phyloP scores from a whole-genome alignment of 2,797 vertebrate species.

The Acridotheres tristis region DNA sequence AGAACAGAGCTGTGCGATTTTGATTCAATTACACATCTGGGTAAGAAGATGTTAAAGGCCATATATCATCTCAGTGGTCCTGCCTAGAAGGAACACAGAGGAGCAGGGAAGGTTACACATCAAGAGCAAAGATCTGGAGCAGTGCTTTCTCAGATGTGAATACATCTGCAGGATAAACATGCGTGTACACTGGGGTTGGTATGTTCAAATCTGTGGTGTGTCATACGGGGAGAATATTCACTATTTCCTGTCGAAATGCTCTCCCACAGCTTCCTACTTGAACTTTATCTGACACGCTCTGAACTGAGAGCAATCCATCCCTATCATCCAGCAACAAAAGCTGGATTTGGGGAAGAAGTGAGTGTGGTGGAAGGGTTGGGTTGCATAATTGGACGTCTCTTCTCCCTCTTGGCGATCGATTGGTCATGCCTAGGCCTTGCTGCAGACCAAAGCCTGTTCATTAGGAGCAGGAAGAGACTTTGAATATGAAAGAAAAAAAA shows the following conservation, averaged over 20 bases:
- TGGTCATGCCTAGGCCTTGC: conserved; percentile 82
- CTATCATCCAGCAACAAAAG: conserved; percentile 66
- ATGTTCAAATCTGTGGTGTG: conserved; percentile 36
- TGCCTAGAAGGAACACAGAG: conserved; percentile 65
- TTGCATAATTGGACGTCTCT: conserved; percentile 75
- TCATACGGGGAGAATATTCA: conserved; percentile 31
- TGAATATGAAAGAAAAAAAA: conserved; percentile 80
- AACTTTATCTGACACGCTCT: conserved; percentile 51
- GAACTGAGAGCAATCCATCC: conserved; percentile 62
- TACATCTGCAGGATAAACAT: conserved; percentile 37
- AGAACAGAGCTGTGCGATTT: conserved; percentile 1
- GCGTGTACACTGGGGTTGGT: background rate
- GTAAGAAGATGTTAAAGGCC: background rate
- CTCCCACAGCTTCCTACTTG: conserved; percentile 55
- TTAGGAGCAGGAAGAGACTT: conserved; percentile 80
- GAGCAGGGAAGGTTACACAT: conserved; percentile 32
- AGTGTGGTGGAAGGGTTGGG: conserved; percentile 71
- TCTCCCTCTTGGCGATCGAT: conserved; percentile 75
- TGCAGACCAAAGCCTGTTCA: conserved; percentile 83
- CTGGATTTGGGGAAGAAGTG: conserved; percentile 63
- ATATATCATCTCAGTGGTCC: conserved; percentile 58
- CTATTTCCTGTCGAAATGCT: conserved; percentile 48
- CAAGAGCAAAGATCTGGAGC: conserved; percentile 55
- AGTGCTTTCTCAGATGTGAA: conserved; percentile 57
- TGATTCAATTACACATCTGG: background rate